Conservation (phyloP, 2,113 vertebrate genomes). For the Caranx melampygus region DNA sequence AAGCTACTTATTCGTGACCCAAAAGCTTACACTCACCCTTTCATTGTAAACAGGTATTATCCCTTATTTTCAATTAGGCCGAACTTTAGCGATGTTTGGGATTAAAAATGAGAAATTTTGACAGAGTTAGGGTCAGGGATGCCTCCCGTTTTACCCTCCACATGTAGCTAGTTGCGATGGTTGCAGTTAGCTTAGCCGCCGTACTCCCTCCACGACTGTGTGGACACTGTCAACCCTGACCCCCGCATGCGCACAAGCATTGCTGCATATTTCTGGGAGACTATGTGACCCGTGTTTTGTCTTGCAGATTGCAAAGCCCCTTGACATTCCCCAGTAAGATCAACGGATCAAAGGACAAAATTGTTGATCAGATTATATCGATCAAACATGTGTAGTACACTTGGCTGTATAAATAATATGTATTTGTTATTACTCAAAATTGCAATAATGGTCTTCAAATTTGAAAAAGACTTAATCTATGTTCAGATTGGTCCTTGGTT, state of each 20-base stretch:
- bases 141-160: conserved; percentile 85
- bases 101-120: conserved; percentile 65
- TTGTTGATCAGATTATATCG: too few species aligned
- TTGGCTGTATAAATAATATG: too few species aligned
- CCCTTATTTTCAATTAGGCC: conserved; percentile 65
- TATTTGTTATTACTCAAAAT: too few species aligned
- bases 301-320: conserved; percentile 15
- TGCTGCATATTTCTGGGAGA: accelerated
- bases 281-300: not conserved
- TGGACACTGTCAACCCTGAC: conserved; percentile 79
- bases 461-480: too few species aligned
- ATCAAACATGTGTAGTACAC: too few species aligned
- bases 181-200: conserved; percentile 80
- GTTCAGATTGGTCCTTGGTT: too few species aligned
- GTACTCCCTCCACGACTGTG: conserved; percentile 75
- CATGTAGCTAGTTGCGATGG: conserved; percentile 84
- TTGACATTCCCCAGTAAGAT: not conserved
- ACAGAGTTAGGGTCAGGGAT: conserved; percentile 81
- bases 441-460: too few species aligned
- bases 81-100: conserved; percentile 69
- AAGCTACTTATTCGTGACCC: conserved; percentile 61
- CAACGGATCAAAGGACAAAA: too few species aligned
- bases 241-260: conserved; percentile 70
- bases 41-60: conserved; percentile 82
- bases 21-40: conserved; percentile 84